Evolutionary conservation across 2,888 invertebrate genomes (phyloP).

Genomic region (Lasioglossum figueresi): DNA sequence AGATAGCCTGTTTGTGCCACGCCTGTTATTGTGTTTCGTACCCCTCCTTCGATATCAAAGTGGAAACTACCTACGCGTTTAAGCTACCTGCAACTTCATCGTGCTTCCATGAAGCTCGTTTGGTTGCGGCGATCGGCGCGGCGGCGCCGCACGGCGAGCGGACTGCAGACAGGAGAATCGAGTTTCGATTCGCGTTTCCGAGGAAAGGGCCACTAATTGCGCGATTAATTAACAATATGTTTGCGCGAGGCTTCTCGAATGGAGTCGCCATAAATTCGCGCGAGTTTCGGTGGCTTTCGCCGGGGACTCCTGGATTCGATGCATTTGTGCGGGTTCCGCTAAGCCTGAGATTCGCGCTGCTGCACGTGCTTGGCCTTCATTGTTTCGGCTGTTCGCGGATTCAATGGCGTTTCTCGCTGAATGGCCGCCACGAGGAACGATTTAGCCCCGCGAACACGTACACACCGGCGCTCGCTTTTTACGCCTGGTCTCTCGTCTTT

Average conservation of each 20-base stretch:
- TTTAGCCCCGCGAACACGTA: conserved; percentile 20
- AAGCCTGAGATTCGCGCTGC: background rate
- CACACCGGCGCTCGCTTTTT: conserved; percentile 15
- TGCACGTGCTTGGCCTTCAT: conserved; percentile 33
- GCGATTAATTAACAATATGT: conserved; percentile 61
- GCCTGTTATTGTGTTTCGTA: conserved; percentile 70
- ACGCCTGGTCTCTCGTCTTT: background rate
- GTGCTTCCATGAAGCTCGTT: conserved; percentile 38
- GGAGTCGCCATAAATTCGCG: conserved; percentile 12
- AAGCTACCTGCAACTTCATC: conserved; percentile 56
- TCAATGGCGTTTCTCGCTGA: conserved; percentile 40
- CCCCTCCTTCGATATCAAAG: conserved; percentile 63
- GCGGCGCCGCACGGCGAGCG: background rate
- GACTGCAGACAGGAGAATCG: background rate
- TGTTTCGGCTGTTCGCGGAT: conserved; percentile 44
- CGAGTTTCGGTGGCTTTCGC: background rate
- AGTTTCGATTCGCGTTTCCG: conserved; percentile 10
- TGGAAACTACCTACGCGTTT: conserved; percentile 66
- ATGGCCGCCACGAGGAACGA: conserved; percentile 33
- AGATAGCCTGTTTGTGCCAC: conserved; percentile 62
- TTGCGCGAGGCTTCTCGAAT: conserved; percentile 26
- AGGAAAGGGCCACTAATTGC: conserved; percentile 53
- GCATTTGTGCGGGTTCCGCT: conserved; percentile 27
- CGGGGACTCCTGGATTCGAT: conserved; percentile 14
- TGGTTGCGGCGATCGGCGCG: background rate